Evolutionary conservation across 2,797 vertebrate species (phyloP).

Genomic region (Artibeus lituratus): DNA sequence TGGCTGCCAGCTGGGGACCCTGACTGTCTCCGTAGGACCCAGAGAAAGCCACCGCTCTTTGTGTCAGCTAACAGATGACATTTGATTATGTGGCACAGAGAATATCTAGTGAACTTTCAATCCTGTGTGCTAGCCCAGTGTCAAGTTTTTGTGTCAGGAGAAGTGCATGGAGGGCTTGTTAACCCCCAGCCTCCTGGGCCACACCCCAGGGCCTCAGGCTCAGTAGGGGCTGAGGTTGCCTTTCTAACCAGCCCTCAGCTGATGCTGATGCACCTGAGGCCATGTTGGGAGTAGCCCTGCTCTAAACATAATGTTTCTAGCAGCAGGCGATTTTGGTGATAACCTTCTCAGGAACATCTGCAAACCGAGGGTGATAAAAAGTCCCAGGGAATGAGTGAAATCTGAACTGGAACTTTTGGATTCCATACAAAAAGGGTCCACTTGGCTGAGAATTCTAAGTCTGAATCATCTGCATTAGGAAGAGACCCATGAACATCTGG

Average conservation of each 20-base stretch:
- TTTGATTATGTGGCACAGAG: not conserved
- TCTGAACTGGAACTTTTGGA: not conserved
- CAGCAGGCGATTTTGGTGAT: not conserved
- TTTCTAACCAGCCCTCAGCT: not conserved
- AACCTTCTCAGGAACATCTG: not conserved
- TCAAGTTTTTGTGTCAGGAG: not conserved
- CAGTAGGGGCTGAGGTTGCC: not conserved
- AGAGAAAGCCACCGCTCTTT: not conserved
- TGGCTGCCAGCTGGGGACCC: not conserved
- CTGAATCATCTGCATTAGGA: not conserved
- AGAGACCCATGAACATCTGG: not conserved
- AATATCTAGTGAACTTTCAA: not conserved
- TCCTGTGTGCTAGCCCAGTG: not conserved
- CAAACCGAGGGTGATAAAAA: not conserved
- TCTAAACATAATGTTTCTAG: not conserved
- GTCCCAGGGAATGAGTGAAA: not conserved
- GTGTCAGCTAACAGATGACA: not conserved
- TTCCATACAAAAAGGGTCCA: not conserved
- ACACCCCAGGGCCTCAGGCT: not conserved
- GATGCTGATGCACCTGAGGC: fast-evolving
- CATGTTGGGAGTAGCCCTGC: not conserved
- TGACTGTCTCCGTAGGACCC: fast-evolving
- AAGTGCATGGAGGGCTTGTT: not conserved
- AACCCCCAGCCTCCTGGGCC: not conserved
- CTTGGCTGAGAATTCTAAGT: not conserved